Evolutionary conservation across 2,888 invertebrate species (phyloP).

Genomic region (Chorisops tibialis): DNA sequence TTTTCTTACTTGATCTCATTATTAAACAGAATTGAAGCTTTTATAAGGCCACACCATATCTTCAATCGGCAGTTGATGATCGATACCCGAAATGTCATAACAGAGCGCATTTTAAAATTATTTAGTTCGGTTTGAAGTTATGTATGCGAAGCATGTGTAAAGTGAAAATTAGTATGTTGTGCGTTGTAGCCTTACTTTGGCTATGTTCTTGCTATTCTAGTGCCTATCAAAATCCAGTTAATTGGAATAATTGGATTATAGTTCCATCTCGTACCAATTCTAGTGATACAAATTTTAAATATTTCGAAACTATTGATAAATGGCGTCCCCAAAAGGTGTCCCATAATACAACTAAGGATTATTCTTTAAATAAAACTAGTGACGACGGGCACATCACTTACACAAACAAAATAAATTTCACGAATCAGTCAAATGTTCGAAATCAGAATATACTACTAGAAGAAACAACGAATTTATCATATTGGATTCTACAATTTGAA

Average conservation of each 20-base stretch:
- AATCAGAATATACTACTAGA: neutral
- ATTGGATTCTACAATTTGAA: neutral
- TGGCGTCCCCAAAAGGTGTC: too few species aligned
- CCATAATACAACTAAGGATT: too few species aligned
- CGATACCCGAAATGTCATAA: neutral
- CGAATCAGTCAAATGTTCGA: too few species aligned
- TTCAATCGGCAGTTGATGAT: neutral
- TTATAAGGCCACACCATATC: neutral
- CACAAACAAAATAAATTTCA: too few species aligned
- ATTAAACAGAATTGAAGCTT: too few species aligned
- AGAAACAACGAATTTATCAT: neutral
- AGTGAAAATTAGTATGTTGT: neutral
- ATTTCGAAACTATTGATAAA: neutral
- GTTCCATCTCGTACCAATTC: slow-evolving; percentile 25
- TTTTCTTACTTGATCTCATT: too few species aligned
- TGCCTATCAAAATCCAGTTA: neutral
- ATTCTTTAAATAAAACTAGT: too few species aligned
- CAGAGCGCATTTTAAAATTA: too few species aligned
- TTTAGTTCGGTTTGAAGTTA: too few species aligned
- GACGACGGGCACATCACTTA: too few species aligned
- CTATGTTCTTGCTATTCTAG: too few species aligned
- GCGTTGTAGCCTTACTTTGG: neutral
- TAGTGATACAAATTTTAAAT: neutral
- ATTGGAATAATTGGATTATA: slow-evolving; percentile 34
- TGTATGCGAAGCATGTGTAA: neutral